These are phyloP conservation scores for Kuschelorhynchus macadamiae DNA, from an alignment of 2,888 invertebrate species.

Conservation along the genomic window DNA sequence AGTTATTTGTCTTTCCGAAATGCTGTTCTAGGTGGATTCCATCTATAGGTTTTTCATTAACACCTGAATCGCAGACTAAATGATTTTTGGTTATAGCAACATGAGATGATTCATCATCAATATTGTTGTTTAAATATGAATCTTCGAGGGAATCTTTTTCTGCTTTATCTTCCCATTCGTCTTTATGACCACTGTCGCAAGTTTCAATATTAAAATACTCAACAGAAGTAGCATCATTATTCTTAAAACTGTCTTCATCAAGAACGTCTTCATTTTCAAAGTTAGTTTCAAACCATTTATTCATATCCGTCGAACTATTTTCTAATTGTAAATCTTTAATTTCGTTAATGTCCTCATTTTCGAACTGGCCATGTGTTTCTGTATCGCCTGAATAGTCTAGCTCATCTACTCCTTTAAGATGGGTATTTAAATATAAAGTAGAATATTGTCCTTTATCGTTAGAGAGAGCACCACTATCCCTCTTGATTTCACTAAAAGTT, in stretches of 20 bases:
- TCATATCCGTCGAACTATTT: conserved; percentile 6
- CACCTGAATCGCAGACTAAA: too few relatives aligned
- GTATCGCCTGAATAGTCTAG: background rate
- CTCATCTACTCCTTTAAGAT: conserved; percentile 3
- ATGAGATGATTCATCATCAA: background rate
- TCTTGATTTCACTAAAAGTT: too few relatives aligned
- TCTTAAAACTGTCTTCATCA: background rate
- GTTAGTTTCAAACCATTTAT: conserved; percentile 22
- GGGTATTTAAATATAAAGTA: background rate
- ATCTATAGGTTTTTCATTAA: too few relatives aligned
- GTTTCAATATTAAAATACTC: background rate
- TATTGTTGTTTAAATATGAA: background rate
- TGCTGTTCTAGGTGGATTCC: too few relatives aligned
- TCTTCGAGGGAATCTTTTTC: conserved; percentile 23
- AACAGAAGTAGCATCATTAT: background rate
- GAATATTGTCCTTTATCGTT: too few relatives aligned
- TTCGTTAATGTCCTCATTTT: background rate
- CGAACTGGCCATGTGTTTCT: background rate
- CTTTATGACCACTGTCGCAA: background rate
- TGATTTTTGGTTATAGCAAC: background rate
- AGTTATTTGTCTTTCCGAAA: too few relatives aligned
- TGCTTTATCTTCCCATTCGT: background rate
- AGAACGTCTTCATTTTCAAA: background rate
- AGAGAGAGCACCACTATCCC: too few relatives aligned
- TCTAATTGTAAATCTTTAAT: background rate